A percentile compares a stretch with the other conserved stretches of the same genome.
Conservation (phyloP, 2,888 invertebrate species). For the Rhingia campestris region DNA sequence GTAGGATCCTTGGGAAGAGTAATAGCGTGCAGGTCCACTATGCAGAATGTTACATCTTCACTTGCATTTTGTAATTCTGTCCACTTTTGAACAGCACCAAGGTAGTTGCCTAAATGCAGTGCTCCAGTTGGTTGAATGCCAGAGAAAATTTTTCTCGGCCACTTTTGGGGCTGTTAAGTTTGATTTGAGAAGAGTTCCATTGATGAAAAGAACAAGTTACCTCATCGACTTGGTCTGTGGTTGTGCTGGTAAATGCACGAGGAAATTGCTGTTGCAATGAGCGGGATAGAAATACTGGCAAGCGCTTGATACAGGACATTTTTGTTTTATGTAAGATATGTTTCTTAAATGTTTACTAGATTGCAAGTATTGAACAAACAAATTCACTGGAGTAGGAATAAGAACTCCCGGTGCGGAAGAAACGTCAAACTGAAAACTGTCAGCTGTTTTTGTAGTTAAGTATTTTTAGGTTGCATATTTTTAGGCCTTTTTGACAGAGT, state of each 20-base stretch:
- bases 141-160: constrained; percentile 89
- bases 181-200: background rate
- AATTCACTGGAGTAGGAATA: too few relatives aligned
- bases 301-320: constrained; percentile 38
- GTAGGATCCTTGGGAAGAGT: constrained; percentile 90
- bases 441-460: background rate
- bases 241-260: constrained; percentile 30
- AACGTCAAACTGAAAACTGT: background rate
- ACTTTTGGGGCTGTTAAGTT: constrained; percentile 76
- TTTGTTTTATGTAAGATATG: background rate
- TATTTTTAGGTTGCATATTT: background rate
- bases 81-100: constrained; percentile 96
- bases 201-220: constrained; percentile 37
- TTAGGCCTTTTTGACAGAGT: background rate
- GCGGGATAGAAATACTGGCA: constrained; percentile 8
- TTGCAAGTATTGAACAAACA: too few relatives aligned
- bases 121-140: constrained; percentile 98
- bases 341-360: background rate
- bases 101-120: constrained; percentile 97
- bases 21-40: constrained; percentile 96
- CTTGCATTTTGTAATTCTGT: constrained; percentile 89
- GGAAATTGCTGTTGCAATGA: constrained; percentile 6
- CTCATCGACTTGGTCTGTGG: constrained; percentile 34
- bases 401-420: background rate
- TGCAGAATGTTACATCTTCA: constrained; percentile 89